Evolutionary conservation across 1,140 invertebrate genomes (phyloP).

Genomic region (Cotesia chilonis): DNA sequence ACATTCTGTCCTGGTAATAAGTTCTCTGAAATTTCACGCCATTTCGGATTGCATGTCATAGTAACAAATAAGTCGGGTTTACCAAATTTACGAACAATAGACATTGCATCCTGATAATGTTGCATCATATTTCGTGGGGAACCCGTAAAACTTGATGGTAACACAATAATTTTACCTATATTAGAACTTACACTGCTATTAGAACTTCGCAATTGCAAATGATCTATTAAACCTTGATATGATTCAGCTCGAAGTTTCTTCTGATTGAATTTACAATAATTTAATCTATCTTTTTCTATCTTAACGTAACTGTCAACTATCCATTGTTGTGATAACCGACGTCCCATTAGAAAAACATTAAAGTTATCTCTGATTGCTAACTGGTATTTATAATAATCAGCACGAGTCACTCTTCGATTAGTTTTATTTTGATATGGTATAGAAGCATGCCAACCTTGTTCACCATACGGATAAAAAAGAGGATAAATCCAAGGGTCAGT

Average conservation of each 20-base stretch:
- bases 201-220: not conserved
- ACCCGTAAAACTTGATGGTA: no score
- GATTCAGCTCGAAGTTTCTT: constrained; percentile 22
- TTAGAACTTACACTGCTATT: not conserved
- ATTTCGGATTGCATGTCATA: no score
- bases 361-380: constrained; percentile 22
- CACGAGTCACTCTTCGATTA: constrained; percentile 19
- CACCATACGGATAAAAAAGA: constrained; percentile 30
- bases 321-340: constrained; percentile 26
- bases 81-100: no score
- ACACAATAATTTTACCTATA: no score
- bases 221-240: constrained; percentile 1
- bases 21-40: no score
- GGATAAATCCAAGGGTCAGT: constrained; percentile 17
- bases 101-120: no score
- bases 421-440: constrained; percentile 2
- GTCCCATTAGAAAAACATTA: constrained; percentile 24
- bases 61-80: constrained; percentile 45
- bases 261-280: constrained; percentile 19
- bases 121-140: no score
- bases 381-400: constrained; percentile 20
- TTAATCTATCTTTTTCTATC: constrained; percentile 28
- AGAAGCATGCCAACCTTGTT: constrained; percentile 27
- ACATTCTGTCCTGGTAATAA: no score
- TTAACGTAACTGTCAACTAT: constrained; percentile 29